These are phyloP conservation scores for Oscheius sp. DNA, from an alignment of 1,140 invertebrate species.

Conservation along the genomic window DNA sequence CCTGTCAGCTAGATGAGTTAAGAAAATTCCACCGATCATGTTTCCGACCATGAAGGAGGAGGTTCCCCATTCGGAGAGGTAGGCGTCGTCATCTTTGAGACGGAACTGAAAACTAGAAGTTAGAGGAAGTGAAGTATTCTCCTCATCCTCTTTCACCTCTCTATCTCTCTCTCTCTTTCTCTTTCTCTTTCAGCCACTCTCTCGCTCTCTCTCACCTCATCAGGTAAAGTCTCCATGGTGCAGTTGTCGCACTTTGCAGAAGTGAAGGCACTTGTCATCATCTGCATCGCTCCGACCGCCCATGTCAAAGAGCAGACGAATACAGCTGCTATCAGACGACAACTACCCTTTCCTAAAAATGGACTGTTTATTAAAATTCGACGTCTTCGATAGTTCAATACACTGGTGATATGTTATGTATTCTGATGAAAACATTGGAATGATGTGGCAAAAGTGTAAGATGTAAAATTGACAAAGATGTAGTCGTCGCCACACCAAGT, in stretches of 20 bases:
- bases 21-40: constrained; percentile 35
- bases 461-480: too few relatives aligned
- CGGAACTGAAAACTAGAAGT: constrained; percentile 13
- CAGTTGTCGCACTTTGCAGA: constrained; percentile 13
- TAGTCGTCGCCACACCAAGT: too few relatives aligned
- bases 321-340: background rate
- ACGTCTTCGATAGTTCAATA: too few relatives aligned
- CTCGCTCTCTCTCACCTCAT: background rate
- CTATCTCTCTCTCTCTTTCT: too few relatives aligned
- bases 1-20: constrained; percentile 32
- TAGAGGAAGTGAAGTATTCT: background rate
- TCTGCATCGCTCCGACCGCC: constrained; percentile 27
- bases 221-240: background rate
- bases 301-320: constrained; percentile 22
- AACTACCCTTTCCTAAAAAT: background rate
- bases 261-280: constrained; percentile 38
- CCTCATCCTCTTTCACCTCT: too few relatives aligned
- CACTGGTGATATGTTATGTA: too few relatives aligned
- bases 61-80: constrained; percentile 32
- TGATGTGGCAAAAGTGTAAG: too few relatives aligned
- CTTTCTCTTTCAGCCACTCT: too few relatives aligned
- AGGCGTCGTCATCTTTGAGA: constrained; percentile 17
- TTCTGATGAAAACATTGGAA: too few relatives aligned
- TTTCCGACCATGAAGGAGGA: constrained; percentile 43
- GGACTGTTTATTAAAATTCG: too few relatives aligned